A percentile compares a stretch with the other conserved stretches of the same genome.
Conservation (phyloP, 2,797 vertebrate genomes). For the Peromyscus nudipes region DNA sequence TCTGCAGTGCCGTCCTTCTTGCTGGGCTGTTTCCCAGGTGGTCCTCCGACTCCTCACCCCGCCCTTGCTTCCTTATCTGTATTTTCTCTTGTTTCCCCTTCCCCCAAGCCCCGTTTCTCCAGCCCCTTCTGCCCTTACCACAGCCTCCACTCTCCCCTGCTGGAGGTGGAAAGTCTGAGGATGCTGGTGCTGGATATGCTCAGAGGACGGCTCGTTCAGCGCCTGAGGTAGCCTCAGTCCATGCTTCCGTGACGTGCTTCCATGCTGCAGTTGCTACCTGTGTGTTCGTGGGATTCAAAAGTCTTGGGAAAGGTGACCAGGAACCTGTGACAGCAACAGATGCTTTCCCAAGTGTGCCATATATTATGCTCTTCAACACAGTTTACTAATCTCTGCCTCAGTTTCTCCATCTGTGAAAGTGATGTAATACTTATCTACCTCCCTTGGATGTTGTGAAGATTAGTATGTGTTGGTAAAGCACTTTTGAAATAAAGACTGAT, state of each 20-base stretch:
- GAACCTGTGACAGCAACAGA: not conserved
- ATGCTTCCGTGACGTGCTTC: not conserved
- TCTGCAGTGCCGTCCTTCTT: not conserved
- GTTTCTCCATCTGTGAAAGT: constrained; percentile 81
- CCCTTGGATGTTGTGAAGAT: constrained; percentile 80
- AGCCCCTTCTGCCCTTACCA: not conserved
- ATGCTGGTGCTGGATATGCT: not conserved
- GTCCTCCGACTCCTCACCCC: not conserved
- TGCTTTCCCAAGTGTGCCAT: constrained; percentile 59
- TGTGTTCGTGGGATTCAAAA: constrained; percentile 30
- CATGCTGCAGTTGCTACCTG: not conserved
- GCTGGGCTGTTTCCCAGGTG: not conserved
- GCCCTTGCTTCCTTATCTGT: not conserved
- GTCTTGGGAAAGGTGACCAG: constrained; percentile 20
- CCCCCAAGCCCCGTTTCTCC: not conserved
- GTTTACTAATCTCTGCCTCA: constrained; percentile 70
- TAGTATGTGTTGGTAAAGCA: constrained; percentile 77
- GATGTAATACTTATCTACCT: constrained; percentile 84
- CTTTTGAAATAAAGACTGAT: constrained; percentile 84
- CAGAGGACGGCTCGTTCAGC: not conserved
- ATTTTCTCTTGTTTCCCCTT: constrained; percentile 4
- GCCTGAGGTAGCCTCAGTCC: constrained; percentile 28
- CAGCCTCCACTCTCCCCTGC: not conserved
- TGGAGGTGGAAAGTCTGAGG: constrained; percentile 3
- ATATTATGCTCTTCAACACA: constrained; percentile 49